These are phyloP conservation scores for Steatocranus sp. DNA, from an alignment of 2,797 vertebrate genomes.

Conservation along the genomic window DNA sequence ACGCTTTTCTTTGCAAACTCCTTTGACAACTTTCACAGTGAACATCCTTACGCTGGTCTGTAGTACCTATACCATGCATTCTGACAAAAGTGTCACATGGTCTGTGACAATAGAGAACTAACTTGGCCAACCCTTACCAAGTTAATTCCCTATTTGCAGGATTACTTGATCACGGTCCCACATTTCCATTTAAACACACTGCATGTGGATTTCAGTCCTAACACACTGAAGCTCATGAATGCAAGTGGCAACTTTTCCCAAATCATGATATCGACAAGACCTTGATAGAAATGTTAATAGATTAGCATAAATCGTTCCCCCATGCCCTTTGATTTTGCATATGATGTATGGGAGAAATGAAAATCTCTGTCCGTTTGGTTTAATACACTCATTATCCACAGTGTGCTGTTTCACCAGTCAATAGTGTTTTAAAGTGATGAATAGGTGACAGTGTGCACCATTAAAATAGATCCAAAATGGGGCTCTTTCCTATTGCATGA, in stretches of 20 bases:
- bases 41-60: neutral
- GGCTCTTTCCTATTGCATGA: neutral
- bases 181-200: neutral
- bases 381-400: constrained; percentile 30
- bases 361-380: constrained; percentile 7
- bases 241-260: neutral
- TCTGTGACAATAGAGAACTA: constrained; percentile 42
- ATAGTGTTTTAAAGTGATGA: constrained; percentile 8
- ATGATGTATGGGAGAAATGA: constrained; percentile 17
- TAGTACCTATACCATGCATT: neutral
- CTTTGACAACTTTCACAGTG: neutral
- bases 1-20: too few relatives aligned
- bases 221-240: neutral
- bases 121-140: constrained; percentile 75
- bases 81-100: neutral
- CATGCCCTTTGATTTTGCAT: constrained; percentile 31
- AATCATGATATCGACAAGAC: constrained; percentile 20
- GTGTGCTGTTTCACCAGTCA: neutral
- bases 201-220: neutral
- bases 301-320: constrained; percentile 33
- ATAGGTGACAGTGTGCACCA: neutral
- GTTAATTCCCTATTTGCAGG: neutral
- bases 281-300: constrained; percentile 17
- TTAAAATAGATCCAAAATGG: neutral
- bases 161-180: neutral